phyloP scores from a whole-genome alignment of 2,888 invertebrate genomes.

The Plebejus anna region DNA sequence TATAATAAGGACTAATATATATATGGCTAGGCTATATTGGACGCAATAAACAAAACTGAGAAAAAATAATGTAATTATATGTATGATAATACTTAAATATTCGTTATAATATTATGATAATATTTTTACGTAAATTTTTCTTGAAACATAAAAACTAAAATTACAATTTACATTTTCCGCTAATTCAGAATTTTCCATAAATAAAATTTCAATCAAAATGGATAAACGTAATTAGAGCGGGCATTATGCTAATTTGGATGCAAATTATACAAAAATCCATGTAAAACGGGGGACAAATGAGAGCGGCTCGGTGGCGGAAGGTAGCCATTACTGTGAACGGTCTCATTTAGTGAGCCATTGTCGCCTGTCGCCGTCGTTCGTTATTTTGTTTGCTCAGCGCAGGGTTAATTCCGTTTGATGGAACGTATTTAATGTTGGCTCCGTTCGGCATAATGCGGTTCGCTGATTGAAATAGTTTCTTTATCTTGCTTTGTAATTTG shows the following conservation, averaged over 20 bases:
- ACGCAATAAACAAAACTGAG: background rate
- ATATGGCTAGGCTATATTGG: background rate
- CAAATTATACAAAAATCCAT: constrained; percentile 20
- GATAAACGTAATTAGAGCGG: background rate
- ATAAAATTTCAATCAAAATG: background rate
- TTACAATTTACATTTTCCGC: background rate
- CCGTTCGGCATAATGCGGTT: constrained; percentile 11
- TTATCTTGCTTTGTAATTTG: background rate
- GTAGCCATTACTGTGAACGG: constrained; percentile 23
- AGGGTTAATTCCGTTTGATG: constrained; percentile 16
- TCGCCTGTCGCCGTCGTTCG: constrained; percentile 16
- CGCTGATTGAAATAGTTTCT: background rate
- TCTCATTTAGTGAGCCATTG: constrained; percentile 21
- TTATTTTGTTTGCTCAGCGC: constrained; percentile 22
- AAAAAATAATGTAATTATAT: background rate
- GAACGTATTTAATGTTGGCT: constrained; percentile 7
- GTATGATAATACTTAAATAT: background rate
- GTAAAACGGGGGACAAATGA: background rate
- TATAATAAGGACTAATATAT: background rate
- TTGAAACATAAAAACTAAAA: background rate
- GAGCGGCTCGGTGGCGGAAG: constrained; percentile 9
- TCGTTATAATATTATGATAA: no score
- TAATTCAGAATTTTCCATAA: background rate
- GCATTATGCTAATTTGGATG: background rate
- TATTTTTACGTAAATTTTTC: no score